Conservation (phyloP, 2,888 invertebrate species). For the Scrobipalpa atriplicella region DNA sequence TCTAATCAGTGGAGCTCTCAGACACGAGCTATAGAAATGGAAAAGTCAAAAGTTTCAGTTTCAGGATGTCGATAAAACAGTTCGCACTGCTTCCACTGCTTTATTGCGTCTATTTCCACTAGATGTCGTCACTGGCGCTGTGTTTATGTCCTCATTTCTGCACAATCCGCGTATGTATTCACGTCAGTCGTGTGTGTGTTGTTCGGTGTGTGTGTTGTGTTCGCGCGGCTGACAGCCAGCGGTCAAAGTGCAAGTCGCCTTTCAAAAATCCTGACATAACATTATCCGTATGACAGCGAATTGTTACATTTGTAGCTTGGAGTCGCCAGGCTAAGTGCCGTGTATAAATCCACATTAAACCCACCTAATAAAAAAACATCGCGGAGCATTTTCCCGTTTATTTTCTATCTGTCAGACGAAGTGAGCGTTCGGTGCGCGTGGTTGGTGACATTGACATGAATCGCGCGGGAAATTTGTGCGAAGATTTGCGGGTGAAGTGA, state of each 20-base stretch:
- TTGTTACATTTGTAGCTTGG: background rate
- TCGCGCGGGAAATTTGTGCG: slow-evolving; percentile 8
- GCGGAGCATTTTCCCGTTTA: background rate
- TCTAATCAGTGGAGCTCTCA: too few relatives aligned
- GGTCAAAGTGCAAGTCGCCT: slow-evolving; percentile 9
- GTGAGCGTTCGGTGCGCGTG: slow-evolving; percentile 8
- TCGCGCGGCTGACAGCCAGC: background rate
- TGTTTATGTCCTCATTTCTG: slow-evolving; percentile 6
- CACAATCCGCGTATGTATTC: background rate
- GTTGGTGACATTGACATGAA: slow-evolving; percentile 14
- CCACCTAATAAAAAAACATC: background rate
- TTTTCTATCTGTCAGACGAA: slow-evolving; percentile 1
- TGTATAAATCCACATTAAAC: background rate
- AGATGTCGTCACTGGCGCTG: background rate
- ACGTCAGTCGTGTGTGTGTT: background rate
- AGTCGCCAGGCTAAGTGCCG: background rate
- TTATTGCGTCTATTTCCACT: background rate
- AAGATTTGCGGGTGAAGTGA: background rate
- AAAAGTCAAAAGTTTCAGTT: background rate
- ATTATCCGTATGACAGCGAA: slow-evolving; percentile 3
- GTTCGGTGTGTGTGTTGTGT: background rate
- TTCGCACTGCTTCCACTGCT: too few relatives aligned
- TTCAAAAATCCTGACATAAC: slow-evolving; percentile 4
- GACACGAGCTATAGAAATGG: too few relatives aligned
- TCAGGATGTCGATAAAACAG: slow-evolving; percentile 11